A percentile compares a stretch with the other conserved stretches of the same genome.
Conservation (phyloP, 2,797 vertebrate genomes). For the Sus cebifrons region DNA sequence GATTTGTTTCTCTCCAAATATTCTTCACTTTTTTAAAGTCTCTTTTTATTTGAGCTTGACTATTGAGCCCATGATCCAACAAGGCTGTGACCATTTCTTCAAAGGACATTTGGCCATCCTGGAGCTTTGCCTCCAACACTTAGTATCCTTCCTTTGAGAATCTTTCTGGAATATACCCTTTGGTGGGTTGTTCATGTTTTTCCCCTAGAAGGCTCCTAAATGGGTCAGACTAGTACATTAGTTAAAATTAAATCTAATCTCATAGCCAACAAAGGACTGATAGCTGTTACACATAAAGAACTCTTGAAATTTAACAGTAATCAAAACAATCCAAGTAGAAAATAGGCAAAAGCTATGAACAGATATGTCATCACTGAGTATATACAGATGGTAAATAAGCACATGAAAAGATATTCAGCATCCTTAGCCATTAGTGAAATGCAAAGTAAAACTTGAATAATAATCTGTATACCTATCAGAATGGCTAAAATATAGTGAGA, state of each 20-base stretch:
- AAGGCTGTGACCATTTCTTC: background rate
- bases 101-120: background rate
- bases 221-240: background rate
- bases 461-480: background rate
- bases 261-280: background rate
- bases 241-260: background rate
- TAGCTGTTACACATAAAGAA: background rate
- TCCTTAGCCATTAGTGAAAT: slow-evolving; percentile 7
- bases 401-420: background rate
- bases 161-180: background rate
- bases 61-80: background rate
- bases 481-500: background rate
- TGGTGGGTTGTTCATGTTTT: slow-evolving; percentile 11
- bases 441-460: slow-evolving; percentile 17
- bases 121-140: background rate
- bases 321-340: background rate
- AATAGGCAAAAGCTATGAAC: background rate
- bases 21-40: background rate
- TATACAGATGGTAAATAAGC: background rate
- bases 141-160: background rate
- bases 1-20: background rate
- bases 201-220: background rate
- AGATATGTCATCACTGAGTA: background rate
- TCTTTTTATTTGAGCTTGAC: background rate
- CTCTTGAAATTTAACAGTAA: background rate